phyloP scores from a whole-genome alignment of 1,140 invertebrate genomes.

The Drosophila murphyi region DNA sequence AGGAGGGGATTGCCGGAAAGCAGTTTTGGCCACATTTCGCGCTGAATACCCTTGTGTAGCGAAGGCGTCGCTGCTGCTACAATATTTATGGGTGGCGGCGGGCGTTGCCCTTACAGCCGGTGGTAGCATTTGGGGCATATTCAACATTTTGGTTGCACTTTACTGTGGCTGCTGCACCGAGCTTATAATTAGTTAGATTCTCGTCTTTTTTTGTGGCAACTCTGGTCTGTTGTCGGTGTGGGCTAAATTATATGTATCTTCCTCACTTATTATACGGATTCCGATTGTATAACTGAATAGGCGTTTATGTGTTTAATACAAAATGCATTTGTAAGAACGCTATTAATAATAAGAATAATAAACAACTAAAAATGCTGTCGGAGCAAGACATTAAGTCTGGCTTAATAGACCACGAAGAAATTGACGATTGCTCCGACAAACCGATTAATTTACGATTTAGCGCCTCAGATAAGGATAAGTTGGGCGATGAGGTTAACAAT shows the following conservation, averaged over 20 bases:
- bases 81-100: slow-evolving; percentile 55
- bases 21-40: slow-evolving; percentile 73
- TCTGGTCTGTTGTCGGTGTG: not conserved
- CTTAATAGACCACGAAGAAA: not conserved
- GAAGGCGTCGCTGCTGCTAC: slow-evolving; percentile 33
- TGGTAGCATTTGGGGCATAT: slow-evolving; percentile 37
- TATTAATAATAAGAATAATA: not conserved
- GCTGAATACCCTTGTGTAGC: slow-evolving; percentile 53
- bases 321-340: not conserved
- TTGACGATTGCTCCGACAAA: not conserved
- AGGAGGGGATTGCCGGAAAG: slow-evolving; percentile 41
- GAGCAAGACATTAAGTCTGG: not conserved
- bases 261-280: too few relatives aligned
- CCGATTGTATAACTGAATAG: too few relatives aligned
- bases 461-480: not conserved
- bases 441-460: not conserved
- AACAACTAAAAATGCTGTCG: not conserved
- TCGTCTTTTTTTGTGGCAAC: slow-evolving; percentile 5
- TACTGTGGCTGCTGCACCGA: slow-evolving; percentile 15
- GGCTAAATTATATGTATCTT: too few relatives aligned
- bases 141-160: slow-evolving; percentile 54
- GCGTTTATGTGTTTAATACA: too few relatives aligned
- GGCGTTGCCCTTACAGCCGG: slow-evolving; percentile 25
- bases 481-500: not conserved
- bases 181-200: slow-evolving; percentile 73